phyloP scores from a whole-genome alignment of 1,140 invertebrate species.

The Cyphomyrmex costatus region DNA sequence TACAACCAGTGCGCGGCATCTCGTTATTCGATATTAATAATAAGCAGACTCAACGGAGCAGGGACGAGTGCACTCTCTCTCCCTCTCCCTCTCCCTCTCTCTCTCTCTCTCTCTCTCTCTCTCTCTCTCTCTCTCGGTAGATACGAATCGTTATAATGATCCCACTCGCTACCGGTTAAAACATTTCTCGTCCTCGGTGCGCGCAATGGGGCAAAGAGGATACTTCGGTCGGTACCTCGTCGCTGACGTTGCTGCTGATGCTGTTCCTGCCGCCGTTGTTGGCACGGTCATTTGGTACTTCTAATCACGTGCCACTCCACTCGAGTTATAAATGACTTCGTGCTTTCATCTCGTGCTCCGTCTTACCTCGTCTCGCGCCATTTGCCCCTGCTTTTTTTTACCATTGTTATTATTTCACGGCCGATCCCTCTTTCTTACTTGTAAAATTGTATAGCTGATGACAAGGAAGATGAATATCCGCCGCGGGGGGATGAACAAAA shows the following conservation, averaged over 20 bases:
- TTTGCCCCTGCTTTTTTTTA: constrained; percentile 64
- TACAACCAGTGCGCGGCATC: constrained; percentile 73
- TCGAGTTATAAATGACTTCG: constrained; percentile 79
- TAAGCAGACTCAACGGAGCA: constrained; percentile 71
- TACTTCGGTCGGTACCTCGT: constrained; percentile 28
- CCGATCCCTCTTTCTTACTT: constrained; percentile 10
- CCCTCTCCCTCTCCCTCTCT: constrained; percentile 36
- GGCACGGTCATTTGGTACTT: constrained; percentile 76
- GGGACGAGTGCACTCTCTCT: constrained; percentile 41
- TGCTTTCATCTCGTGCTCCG: constrained; percentile 73
- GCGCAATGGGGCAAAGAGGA: background rate
- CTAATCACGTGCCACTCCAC: constrained; percentile 77
- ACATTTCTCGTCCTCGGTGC: constrained; percentile 74
- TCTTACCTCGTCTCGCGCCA: constrained; percentile 65
- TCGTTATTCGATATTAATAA: constrained; percentile 86
- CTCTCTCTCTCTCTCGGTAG: constrained; percentile 64
- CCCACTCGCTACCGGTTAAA: constrained; percentile 82
- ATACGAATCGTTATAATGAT: constrained; percentile 85
- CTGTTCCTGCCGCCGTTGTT: constrained; percentile 35
- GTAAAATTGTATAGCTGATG: constrained; percentile 54
- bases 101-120: constrained; percentile 12
- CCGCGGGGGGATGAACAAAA: constrained; percentile 28
- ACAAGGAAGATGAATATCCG: constrained; percentile 57
- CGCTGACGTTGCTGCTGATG: constrained; percentile 48
- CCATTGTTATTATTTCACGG: constrained; percentile 66